phyloP scores from a whole-genome alignment of 2,888 invertebrate species.

The Bembecia ichneumoniformis region DNA sequence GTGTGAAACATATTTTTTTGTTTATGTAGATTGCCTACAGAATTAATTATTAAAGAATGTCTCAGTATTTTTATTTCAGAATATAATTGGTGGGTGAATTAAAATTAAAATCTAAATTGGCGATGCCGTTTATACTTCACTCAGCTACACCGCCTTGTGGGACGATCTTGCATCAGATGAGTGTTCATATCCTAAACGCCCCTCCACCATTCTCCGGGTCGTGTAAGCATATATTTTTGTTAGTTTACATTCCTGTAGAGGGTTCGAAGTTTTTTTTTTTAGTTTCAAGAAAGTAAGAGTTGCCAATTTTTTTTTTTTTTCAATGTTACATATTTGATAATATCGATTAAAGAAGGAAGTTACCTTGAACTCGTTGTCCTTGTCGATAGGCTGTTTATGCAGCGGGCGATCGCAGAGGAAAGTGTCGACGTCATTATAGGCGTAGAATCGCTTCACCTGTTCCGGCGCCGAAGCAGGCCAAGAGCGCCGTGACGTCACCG shows the following conservation, averaged over 20 bases:
- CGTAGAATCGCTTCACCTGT: slow-evolving; percentile 89
- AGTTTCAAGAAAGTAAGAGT: neutral
- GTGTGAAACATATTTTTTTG: no score
- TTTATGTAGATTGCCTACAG: no score
- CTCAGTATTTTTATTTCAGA: no score
- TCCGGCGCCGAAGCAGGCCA: slow-evolving; percentile 83
- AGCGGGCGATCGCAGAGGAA: slow-evolving; percentile 93
- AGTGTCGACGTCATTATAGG: slow-evolving; percentile 90
- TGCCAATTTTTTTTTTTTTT: neutral
- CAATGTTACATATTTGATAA: neutral
- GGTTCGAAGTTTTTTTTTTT: neutral
- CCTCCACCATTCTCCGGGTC: no score
- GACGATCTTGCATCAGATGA: no score
- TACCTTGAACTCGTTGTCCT: slow-evolving; percentile 95
- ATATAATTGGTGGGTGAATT: no score
- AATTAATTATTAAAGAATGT: no score
- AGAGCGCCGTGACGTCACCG: slow-evolving; percentile 80
- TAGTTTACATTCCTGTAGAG: neutral
- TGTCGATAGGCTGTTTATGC: slow-evolving; percentile 90
- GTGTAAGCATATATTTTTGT: neutral
- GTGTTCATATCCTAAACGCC: no score
- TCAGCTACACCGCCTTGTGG: no score
- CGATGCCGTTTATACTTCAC: no score
- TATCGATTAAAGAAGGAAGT: neutral
- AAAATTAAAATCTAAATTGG: no score